phyloP scores from a whole-genome alignment of 35 echinoderm and acorn worm genomes.

The Ophiothrix spiculata region DNA sequence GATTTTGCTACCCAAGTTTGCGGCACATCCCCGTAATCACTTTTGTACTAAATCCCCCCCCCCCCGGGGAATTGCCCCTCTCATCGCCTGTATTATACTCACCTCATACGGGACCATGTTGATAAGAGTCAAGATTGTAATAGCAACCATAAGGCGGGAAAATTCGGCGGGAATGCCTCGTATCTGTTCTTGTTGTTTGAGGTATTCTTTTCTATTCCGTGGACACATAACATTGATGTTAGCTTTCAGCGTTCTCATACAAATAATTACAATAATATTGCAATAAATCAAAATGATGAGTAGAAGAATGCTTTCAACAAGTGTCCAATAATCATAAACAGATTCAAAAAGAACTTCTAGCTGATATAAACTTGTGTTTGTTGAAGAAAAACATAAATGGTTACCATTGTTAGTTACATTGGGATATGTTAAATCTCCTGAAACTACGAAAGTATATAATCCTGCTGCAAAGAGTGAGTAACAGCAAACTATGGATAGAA shows the following conservation, averaged over 20 bases:
- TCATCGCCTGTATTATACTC: too few species aligned
- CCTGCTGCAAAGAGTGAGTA: slow-evolving; percentile 48
- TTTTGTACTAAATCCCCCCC: too few species aligned
- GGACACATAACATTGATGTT: slow-evolving; percentile 67
- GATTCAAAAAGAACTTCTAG: background rate
- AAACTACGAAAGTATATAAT: slow-evolving; percentile 28
- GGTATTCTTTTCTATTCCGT: slow-evolving; percentile 74
- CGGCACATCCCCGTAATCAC: too few species aligned
- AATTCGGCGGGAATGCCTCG: slow-evolving; percentile 79
- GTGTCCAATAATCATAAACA: slow-evolving; percentile 53
- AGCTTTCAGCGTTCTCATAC: slow-evolving; percentile 52
- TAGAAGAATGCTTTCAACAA: slow-evolving; percentile 59
- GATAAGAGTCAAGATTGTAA: slow-evolving; percentile 65
- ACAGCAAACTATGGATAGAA: slow-evolving; percentile 11
- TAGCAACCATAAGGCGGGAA: slow-evolving; percentile 88
- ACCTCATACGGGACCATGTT: slow-evolving; percentile 80
- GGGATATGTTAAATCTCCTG: background rate
- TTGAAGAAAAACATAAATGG: background rate
- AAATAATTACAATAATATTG: slow-evolving; percentile 68
- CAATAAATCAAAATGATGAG: slow-evolving; percentile 55
- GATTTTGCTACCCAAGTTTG: too few species aligned
- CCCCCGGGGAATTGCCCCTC: too few species aligned
- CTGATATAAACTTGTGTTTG: background rate
- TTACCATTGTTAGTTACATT: too few species aligned
- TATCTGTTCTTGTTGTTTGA: slow-evolving; percentile 80